These are phyloP conservation scores for Tinamus guttatus DNA, from an alignment of 2,113 vertebrate genomes.

Conservation along the genomic window DNA sequence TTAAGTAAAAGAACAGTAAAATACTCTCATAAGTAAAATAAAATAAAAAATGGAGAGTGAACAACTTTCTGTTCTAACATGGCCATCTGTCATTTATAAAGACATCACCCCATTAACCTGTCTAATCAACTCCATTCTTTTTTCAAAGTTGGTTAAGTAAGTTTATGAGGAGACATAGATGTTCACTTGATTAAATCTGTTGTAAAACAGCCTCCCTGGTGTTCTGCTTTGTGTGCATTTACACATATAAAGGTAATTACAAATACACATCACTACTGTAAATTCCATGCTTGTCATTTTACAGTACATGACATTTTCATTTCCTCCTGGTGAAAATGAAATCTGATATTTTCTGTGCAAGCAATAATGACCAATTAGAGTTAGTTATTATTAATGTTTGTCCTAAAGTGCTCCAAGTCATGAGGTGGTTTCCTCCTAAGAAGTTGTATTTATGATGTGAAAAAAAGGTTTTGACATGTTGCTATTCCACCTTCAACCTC, in stretches of 20 bases:
- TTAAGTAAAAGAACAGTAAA: not conserved
- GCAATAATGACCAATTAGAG: constrained; percentile 52
- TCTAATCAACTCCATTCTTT: constrained; percentile 69
- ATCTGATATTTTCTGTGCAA: constrained; percentile 42
- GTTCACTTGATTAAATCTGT: constrained; percentile 71
- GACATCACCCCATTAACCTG: constrained; percentile 73
- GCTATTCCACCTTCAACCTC: constrained; percentile 7
- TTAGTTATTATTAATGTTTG: constrained; percentile 55
- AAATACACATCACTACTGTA: constrained; percentile 66
- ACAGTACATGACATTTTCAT: constrained; percentile 69
- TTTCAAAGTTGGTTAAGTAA: constrained; percentile 66
- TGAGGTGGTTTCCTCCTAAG: constrained; percentile 36
- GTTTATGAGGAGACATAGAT: constrained; percentile 63
- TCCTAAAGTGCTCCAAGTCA: constrained; percentile 21
- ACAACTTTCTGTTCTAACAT: constrained; percentile 67
- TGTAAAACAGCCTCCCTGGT: constrained; percentile 63
- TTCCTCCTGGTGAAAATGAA: constrained; percentile 69
- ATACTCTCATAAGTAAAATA: constrained; percentile 49
- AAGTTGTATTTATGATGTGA: constrained; percentile 51
- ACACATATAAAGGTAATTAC: constrained; percentile 66
- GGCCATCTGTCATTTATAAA: constrained; percentile 73
- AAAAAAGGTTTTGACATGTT: constrained; percentile 22
- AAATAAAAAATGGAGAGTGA: constrained; percentile 70
- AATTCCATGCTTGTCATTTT: constrained; percentile 59
- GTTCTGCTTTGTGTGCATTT: constrained; percentile 74